Conservation (phyloP, 2,113 vertebrate species). For the Spermophilus dauricus region DNA sequence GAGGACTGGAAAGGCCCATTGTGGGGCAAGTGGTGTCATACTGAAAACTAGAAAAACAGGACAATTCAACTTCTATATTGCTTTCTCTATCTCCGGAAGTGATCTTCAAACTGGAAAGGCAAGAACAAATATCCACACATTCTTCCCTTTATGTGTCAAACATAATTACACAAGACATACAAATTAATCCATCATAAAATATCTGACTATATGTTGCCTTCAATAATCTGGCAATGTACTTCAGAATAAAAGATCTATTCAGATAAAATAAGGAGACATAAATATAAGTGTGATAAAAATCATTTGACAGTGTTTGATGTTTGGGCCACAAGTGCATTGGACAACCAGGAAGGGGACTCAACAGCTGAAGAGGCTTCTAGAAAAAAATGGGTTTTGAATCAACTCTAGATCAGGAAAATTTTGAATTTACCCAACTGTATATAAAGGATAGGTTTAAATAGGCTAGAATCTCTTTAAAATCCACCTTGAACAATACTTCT, state of each 20-base stretch:
- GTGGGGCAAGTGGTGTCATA: neutral
- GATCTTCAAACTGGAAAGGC: neutral
- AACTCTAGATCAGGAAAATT: neutral
- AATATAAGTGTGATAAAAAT: neutral
- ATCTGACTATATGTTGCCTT: neutral
- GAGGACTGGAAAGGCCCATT: neutral
- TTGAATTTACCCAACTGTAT: neutral
- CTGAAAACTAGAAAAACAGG: neutral
- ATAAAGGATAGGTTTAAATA: neutral
- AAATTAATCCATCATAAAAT: neutral
- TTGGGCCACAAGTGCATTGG: neutral
- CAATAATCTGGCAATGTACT: neutral
- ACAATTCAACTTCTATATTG: neutral
- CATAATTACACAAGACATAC: neutral
- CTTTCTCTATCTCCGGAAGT: neutral
- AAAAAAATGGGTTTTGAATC: neutral
- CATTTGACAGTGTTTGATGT: neutral
- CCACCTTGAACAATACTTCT: conserved; percentile 12
- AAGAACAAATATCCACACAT: neutral
- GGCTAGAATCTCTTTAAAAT: neutral
- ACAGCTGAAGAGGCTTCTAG: neutral
- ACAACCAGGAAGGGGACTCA: neutral
- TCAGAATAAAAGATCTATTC: neutral
- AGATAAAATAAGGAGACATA: neutral
- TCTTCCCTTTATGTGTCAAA: neutral